Evolutionary conservation across 2,113 vertebrate genomes (phyloP), one percentile per base, ranked within the genome.

Genomic region (Epinephelus lanceolatus): DNA sequence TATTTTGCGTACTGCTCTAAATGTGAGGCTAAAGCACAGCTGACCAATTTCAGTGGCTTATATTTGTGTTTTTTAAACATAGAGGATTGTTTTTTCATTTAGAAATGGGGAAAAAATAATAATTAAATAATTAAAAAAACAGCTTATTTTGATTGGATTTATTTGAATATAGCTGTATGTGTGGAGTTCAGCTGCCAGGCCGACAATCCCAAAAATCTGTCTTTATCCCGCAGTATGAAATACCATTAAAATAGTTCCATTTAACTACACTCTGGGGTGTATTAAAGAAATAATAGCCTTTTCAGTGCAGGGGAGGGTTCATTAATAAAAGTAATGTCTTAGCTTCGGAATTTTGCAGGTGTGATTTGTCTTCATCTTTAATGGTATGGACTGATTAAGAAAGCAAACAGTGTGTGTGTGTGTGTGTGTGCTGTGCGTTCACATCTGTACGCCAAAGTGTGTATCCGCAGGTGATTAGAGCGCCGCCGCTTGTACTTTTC

Each of bases 361-460:
- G 90, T 83, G 86, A 94, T 94, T 94, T 93, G 89, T 94, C 94
- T 93, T 93, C 85, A 91, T 92, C 89, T 84, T 91, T 91, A 90
- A 90, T 89, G 87, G 85, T 80, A 68, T 3, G 76, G 82, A 81
- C 89, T 93, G 92, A 92, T 92, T 94, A 93, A 86, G 76, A 91
- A 93, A 92, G 91, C 90, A 93, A 94, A 93, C 89, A 91, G 69
- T 78, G 87, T 73, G 85, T 84, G 78, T 19, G 18, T n/a, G 51
- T 77, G 77, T 71, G 80, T 73, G 61, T 55, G 77, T 74, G 33
- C 33, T 37, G 33, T 30, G 59, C 3, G 78, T 42, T 49, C 53
- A 73, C 71, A 51, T 68, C 55, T 71, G 53, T 51, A 67, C 18
- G 10, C n/a, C 7, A 45, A 52, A 23, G 71, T 80, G 76, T 75